A percentile compares a stretch with the other conserved stretches of the same genome.
phyloP scores from a whole-genome alignment of 2,113 vertebrate species.

The Rhipidura dahli region DNA sequence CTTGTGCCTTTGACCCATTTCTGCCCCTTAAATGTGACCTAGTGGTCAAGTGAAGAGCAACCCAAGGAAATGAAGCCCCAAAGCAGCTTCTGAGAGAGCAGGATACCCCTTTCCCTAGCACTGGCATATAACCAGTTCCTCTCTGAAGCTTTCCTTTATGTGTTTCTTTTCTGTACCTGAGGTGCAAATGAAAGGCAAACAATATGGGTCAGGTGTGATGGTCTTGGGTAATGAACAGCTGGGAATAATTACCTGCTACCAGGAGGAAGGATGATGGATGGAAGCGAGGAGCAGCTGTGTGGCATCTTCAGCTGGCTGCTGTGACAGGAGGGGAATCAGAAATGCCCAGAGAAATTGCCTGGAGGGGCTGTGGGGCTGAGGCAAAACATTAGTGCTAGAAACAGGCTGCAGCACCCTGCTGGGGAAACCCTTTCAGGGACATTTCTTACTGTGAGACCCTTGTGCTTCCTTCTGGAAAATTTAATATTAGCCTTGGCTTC shows the following conservation, averaged over 20 bases:
- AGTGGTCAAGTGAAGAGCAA: neutral
- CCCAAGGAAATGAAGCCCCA: neutral
- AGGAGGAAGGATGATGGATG: slow-evolving; percentile 49
- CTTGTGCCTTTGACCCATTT: neutral
- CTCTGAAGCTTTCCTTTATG: neutral
- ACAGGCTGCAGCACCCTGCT: neutral
- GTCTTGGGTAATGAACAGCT: slow-evolving; percentile 65
- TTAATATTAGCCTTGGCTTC: slow-evolving; percentile 9
- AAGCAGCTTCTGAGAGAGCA: neutral
- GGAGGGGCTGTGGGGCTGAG: neutral
- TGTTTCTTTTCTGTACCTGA: neutral
- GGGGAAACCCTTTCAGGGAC: neutral
- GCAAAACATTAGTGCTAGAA: neutral
- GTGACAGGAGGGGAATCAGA: neutral
- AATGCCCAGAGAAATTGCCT: neutral
- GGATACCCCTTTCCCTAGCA: neutral
- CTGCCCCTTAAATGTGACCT: neutral
- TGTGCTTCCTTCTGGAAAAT: neutral
- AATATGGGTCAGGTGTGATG: slow-evolving; percentile 55
- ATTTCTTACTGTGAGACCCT: neutral
- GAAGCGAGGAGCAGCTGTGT: slow-evolving; percentile 12
- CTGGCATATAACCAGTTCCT: neutral
- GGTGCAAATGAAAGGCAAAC: slow-evolving; percentile 60
- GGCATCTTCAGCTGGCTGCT: slow-evolving; percentile 45
- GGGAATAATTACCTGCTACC: slow-evolving; percentile 61